These are phyloP conservation scores for Brachyptera putata DNA, from an alignment of 2,888 invertebrate genomes.

Conservation along the genomic window DNA sequence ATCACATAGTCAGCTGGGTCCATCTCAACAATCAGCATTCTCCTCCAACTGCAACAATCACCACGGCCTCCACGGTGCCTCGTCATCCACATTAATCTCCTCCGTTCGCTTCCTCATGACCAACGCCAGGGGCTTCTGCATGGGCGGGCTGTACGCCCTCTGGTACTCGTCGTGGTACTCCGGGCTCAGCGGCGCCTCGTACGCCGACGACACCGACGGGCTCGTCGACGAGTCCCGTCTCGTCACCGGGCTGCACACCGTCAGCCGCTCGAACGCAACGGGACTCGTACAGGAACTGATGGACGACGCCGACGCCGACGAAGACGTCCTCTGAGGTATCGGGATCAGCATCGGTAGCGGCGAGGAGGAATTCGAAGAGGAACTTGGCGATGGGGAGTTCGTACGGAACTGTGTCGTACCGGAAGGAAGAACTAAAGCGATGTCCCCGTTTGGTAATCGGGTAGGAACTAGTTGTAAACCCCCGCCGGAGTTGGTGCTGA, in stretches of 20 bases:
- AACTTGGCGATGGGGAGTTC: conserved; percentile 39
- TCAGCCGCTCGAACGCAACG: conserved; percentile 50
- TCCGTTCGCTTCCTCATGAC: conserved; percentile 62
- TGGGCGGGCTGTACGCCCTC: conserved; percentile 46
- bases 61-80: too few relatives aligned
- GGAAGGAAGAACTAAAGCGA: conserved; percentile 69
- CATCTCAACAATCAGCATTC: too few relatives aligned
- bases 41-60: too few relatives aligned
- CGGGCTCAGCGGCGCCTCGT: conserved; percentile 15
- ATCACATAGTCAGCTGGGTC: too few relatives aligned
- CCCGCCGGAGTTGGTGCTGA: conserved; percentile 60
- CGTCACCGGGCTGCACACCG: conserved; percentile 46
- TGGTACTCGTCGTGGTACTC: conserved; percentile 30
- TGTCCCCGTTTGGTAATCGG: conserved; percentile 74
- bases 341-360: conserved; percentile 65
- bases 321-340: conserved; percentile 68
- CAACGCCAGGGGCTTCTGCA: conserved; percentile 62
- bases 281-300: conserved; percentile 45
- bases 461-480: conserved; percentile 77
- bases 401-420: conserved; percentile 7
- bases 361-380: conserved; percentile 31
- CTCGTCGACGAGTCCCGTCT: conserved; percentile 48
- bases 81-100: conserved; percentile 53
- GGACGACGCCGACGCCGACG: conserved; percentile 62
- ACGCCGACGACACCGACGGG: conserved; percentile 38